These are phyloP conservation scores for Bubalus kerabau DNA, from an alignment of 2,113 vertebrate genomes.

Conservation along the genomic window DNA sequence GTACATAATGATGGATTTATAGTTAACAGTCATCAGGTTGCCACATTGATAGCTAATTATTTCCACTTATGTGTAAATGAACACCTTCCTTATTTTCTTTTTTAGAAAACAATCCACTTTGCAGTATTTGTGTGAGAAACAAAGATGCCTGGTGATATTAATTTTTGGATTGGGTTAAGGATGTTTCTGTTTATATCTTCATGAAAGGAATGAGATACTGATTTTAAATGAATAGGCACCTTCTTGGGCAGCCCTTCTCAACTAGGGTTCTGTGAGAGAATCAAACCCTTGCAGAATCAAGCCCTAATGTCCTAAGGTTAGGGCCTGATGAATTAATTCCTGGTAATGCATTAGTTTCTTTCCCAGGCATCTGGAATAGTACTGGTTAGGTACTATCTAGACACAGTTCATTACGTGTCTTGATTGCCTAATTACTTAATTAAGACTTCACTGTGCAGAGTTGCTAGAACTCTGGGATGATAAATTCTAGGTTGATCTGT, in stretches of 20 bases:
- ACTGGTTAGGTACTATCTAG: not conserved
- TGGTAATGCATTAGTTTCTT: not conserved
- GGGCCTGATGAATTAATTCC: not conserved
- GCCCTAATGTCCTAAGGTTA: not conserved
- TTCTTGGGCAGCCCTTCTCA: not conserved
- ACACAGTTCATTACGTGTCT: not conserved
- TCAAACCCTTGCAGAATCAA: not conserved
- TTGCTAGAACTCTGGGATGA: not conserved
- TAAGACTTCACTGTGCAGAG: not conserved
- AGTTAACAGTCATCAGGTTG: not conserved
- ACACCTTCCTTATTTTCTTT: not conserved
- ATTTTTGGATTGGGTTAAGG: not conserved
- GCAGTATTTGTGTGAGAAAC: not conserved
- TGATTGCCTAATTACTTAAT: not conserved
- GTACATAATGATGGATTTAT: not conserved
- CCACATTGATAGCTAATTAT: not conserved
- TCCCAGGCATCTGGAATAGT: not conserved
- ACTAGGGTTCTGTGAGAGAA: not conserved
- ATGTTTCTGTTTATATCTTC: conserved; percentile 1
- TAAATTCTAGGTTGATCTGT: not conserved
- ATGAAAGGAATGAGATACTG: not conserved
- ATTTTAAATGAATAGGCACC: not conserved
- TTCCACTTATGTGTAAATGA: not conserved
- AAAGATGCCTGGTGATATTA: not conserved
- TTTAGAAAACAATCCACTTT: not conserved